Conservation (phyloP, 2,113 vertebrate species). For the Myocastor coypus region DNA sequence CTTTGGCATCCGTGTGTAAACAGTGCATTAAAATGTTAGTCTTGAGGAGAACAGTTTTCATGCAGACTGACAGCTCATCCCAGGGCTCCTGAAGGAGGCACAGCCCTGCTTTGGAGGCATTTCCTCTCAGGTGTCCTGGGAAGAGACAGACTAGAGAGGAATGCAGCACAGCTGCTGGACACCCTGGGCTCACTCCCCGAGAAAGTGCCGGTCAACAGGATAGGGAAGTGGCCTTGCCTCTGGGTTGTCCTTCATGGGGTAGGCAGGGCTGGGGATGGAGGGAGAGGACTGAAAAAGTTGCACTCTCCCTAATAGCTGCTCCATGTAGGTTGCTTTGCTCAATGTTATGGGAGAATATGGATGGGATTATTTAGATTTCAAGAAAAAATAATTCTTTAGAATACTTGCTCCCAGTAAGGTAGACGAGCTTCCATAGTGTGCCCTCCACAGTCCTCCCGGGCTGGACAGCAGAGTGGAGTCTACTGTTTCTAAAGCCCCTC, state of each 20-base stretch:
- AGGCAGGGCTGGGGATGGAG: accelerated
- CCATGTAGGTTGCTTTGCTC: not conserved
- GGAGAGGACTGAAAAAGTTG: not conserved
- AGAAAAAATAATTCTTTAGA: not conserved
- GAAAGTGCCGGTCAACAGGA: not conserved
- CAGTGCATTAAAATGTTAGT: conserved; percentile 43
- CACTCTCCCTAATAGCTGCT: not conserved
- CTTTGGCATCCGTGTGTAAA: not conserved
- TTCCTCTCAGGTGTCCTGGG: not conserved
- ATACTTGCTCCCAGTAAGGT: not conserved
- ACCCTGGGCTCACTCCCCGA: not conserved
- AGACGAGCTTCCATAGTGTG: not conserved
- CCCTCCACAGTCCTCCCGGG: not conserved
- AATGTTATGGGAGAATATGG: not conserved
- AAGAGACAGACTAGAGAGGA: not conserved
- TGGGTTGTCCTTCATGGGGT: not conserved
- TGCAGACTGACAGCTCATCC: not conserved
- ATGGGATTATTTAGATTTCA: too few relatives aligned
- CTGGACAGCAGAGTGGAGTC: not conserved
- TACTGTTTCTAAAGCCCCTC: accelerated
- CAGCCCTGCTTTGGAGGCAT: not conserved
- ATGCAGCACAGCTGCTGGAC: not conserved
- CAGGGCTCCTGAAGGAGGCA: not conserved
- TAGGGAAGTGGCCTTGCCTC: accelerated
- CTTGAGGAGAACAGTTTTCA: conserved; percentile 31